Evolutionary conservation across 1,140 invertebrate genomes (phyloP).

Genomic region (Tetragnatha versicolor): DNA sequence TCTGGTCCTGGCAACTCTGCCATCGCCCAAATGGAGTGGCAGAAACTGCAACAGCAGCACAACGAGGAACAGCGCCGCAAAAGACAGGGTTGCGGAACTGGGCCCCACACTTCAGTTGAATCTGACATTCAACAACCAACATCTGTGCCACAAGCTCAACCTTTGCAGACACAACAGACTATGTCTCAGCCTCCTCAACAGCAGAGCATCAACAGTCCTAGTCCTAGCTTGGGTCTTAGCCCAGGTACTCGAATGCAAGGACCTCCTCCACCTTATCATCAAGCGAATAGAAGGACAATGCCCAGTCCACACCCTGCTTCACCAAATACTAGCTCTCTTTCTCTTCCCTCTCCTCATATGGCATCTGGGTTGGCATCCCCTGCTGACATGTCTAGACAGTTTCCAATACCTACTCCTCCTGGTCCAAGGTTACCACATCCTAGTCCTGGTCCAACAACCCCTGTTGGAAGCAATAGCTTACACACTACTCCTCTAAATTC

Average conservation of each 20-base stretch:
- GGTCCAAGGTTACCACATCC: conserved; percentile 67
- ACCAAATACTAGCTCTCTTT: conserved; percentile 59
- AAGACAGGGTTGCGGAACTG: conserved; percentile 59
- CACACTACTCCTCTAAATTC: conserved; percentile 54
- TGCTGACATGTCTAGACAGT: conserved; percentile 69
- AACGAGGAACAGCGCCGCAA: conserved; percentile 62
- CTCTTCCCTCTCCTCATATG: conserved; percentile 66
- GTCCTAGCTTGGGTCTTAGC: conserved; percentile 58
- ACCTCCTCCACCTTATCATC: conserved; percentile 83
- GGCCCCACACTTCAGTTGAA: conserved; percentile 23
- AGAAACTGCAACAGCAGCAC: conserved; percentile 76
- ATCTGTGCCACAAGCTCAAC: conserved; percentile 2
- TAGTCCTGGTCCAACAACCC: conserved; percentile 68
- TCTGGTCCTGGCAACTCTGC: conserved; percentile 51
- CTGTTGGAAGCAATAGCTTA: conserved; percentile 48
- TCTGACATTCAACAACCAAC: conserved; percentile 11
- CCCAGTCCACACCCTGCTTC: conserved; percentile 71
- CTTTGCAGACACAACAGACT: background rate
- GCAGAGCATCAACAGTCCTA: conserved; percentile 56
- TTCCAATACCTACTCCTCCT: conserved; percentile 53
- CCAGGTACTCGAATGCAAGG: conserved; percentile 72
- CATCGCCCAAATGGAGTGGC: conserved; percentile 71
- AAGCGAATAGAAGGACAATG: conserved; percentile 80
- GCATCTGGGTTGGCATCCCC: conserved; percentile 76
- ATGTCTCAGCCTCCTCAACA: conserved; percentile 50